A percentile compares a stretch with the other conserved stretches of the same genome.
Conservation (phyloP, 2,888 invertebrate genomes). For the Hyposoter dolosus region DNA sequence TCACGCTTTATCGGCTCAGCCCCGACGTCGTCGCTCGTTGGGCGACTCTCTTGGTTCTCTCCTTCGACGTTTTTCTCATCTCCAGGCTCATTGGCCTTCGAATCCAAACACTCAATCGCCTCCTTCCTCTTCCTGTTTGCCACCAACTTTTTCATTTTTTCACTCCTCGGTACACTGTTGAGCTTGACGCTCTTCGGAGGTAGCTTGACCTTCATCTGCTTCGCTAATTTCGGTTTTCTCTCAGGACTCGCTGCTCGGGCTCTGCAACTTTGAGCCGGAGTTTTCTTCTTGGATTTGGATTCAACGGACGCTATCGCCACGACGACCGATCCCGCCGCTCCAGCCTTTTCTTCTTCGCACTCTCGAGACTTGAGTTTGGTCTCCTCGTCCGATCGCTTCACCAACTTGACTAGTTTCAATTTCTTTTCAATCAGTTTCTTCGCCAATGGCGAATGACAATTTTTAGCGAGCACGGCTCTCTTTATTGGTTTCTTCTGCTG, state of each 20-base stretch:
- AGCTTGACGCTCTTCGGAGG: slow-evolving; percentile 78
- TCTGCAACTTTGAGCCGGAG: slow-evolving; percentile 73
- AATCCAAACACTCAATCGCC: slow-evolving; percentile 71
- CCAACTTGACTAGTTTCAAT: slow-evolving; percentile 81
- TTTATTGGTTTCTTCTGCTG: slow-evolving; percentile 64
- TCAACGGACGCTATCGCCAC: background rate
- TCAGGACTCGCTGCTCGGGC: slow-evolving; percentile 71
- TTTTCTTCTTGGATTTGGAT: slow-evolving; percentile 77
- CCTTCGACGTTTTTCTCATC: slow-evolving; percentile 66
- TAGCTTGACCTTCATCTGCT: slow-evolving; percentile 79
- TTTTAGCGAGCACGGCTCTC: slow-evolving; percentile 76
- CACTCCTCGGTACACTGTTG: slow-evolving; percentile 76
- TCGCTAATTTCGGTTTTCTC: slow-evolving; percentile 81
- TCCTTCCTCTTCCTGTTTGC: slow-evolving; percentile 77
- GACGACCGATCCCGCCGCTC: background rate
- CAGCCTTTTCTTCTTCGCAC: slow-evolving; percentile 31
- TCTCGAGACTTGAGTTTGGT: slow-evolving; percentile 47
- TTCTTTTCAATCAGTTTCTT: slow-evolving; percentile 82
- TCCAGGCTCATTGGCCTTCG: slow-evolving; percentile 71
- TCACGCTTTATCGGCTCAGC: slow-evolving; percentile 79
- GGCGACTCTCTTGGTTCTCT: background rate
- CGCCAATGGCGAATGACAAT: slow-evolving; percentile 77
- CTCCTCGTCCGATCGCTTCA: slow-evolving; percentile 73
- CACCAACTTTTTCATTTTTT: slow-evolving; percentile 77
- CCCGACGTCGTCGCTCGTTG: background rate